Percentiles rank a stretch among this genome's conserved stretches.
phyloP scores from a whole-genome alignment of 2,113 vertebrate genomes.

The Pogona vitticeps region DNA sequence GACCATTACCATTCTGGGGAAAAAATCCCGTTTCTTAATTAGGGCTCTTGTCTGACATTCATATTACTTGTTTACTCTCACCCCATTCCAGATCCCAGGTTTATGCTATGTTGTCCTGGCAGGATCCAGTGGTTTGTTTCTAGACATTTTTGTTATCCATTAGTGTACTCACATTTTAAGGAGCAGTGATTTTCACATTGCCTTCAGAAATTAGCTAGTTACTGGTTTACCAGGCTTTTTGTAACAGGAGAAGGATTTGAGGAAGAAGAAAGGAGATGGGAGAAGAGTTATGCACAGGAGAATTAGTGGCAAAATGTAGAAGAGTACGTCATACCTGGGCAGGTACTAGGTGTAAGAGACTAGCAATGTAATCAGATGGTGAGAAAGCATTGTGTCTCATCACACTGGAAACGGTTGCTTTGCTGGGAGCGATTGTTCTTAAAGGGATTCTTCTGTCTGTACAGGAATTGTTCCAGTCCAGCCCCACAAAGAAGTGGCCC shows the following conservation, averaged over 20 bases:
- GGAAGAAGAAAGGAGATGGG: not conserved
- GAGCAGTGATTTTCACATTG: not conserved
- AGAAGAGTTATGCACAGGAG: not conserved
- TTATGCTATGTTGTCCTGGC: not conserved
- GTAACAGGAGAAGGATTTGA: not conserved
- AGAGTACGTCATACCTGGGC: not conserved
- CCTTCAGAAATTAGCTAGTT: not conserved
- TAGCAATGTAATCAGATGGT: too few species aligned
- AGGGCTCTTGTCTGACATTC: slow-evolving; percentile 10
- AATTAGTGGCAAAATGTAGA: not conserved
- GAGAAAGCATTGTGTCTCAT: too few species aligned
- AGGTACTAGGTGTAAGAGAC: not conserved
- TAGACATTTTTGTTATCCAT: not conserved
- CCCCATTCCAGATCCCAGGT: not conserved
- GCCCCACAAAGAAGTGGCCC: too few species aligned
- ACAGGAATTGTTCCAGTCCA: too few species aligned
- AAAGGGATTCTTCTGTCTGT: too few species aligned
- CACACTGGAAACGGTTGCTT: too few species aligned
- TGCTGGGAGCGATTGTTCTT: too few species aligned
- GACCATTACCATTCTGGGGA: not conserved
- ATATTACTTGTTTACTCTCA: not conserved
- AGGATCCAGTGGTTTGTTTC: not conserved
- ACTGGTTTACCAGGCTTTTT: not conserved
- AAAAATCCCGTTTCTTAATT: not conserved
- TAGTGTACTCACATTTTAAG: not conserved